Percentiles rank a stretch among this genome's conserved stretches.
Conservation (phyloP, 2,797 vertebrate species). For the Masticophis lateralis region DNA sequence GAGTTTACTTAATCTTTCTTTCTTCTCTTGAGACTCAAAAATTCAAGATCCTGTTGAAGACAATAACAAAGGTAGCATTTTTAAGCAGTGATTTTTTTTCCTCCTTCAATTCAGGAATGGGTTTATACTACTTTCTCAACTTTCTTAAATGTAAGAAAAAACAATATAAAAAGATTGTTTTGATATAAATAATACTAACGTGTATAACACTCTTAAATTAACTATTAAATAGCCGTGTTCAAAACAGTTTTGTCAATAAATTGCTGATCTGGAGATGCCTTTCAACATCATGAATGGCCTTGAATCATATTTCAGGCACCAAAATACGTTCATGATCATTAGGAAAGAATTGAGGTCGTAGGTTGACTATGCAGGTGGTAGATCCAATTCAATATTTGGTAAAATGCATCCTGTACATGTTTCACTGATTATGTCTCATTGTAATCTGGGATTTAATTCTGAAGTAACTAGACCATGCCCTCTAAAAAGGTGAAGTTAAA, state of each 20-base stretch:
- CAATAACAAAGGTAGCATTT: not conserved
- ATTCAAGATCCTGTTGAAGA: not conserved
- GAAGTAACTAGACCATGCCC: not conserved
- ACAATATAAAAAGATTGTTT: not conserved
- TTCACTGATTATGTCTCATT: not conserved
- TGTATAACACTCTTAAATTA: not conserved
- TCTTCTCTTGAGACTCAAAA: not conserved
- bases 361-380: not conserved
- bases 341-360: not conserved
- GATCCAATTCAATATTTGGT: not conserved
- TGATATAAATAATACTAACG: conserved; percentile 1
- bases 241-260: not conserved
- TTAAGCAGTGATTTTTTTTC: not conserved
- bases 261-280: not conserved
- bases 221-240: conserved; percentile 12
- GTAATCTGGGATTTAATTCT: not conserved
- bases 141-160: conserved; percentile 21
- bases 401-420: not conserved
- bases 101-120: conserved; percentile 11
- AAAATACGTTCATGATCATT: not conserved
- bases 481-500: no score
- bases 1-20: conserved; percentile 25
- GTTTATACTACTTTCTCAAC: not conserved
- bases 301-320: not conserved
- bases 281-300: not conserved